Conservation (phyloP, 1,140 invertebrate species). For the Ladona fulva region DNA sequence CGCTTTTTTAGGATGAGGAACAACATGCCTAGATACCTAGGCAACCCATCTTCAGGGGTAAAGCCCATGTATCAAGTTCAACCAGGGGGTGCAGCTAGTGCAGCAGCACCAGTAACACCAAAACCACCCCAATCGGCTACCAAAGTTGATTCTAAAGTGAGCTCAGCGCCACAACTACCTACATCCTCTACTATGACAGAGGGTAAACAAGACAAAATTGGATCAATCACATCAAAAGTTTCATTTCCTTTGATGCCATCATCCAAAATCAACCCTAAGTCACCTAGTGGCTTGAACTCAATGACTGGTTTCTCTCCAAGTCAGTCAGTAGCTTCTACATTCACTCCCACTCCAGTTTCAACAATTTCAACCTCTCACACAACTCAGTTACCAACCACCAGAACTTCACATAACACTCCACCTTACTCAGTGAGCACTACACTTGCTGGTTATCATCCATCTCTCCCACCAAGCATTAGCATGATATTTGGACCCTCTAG, state of each 20-base stretch:
- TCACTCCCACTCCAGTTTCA: neutral
- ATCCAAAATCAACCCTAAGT: neutral
- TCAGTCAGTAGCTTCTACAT: neutral
- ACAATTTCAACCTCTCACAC: neutral
- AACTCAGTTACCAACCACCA: neutral
- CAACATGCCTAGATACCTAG: slow-evolving; percentile 44
- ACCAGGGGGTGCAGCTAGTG: neutral
- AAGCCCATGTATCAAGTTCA: slow-evolving; percentile 47
- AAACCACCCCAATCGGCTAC: neutral
- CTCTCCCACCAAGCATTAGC: slow-evolving; percentile 35
- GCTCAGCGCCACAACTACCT: neutral
- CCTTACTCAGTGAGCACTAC: slow-evolving; percentile 33
- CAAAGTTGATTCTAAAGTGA: neutral
- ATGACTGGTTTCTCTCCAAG: neutral
- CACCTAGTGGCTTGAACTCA: neutral
- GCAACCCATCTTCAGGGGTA: slow-evolving; percentile 49
- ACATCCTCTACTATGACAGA: neutral
- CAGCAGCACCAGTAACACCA: neutral
- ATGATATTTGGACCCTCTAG: slow-evolving; percentile 29
- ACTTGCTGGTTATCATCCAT: slow-evolving; percentile 39
- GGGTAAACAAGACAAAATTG: neutral
- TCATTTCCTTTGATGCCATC: neutral
- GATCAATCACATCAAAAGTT: neutral
- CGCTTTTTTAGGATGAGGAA: slow-evolving; percentile 51
- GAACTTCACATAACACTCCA: neutral